A percentile compares a stretch with the other conserved stretches of the same genome.
phyloP scores from a whole-genome alignment of 2,888 invertebrate genomes.

The Sialis lutaria region DNA sequence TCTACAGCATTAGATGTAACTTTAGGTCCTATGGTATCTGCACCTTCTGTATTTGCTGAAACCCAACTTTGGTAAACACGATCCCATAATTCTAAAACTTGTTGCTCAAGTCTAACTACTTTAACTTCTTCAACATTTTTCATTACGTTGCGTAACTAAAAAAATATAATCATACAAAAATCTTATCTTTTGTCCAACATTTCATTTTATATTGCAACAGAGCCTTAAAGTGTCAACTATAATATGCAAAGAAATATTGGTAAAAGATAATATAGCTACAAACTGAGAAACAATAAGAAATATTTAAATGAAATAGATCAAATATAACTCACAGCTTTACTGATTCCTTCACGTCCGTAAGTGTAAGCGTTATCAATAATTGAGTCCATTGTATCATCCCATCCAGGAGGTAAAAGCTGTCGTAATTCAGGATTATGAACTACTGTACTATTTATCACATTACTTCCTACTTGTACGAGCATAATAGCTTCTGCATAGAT shows the following conservation, averaged over 20 bases:
- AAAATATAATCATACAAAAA: no score
- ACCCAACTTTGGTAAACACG: constrained; percentile 86
- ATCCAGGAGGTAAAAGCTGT: constrained; percentile 67
- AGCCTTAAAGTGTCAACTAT: background rate
- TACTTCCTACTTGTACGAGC: constrained; percentile 73
- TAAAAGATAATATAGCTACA: constrained; percentile 1
- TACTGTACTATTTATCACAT: constrained; percentile 73
- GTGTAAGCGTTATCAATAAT: constrained; percentile 85
- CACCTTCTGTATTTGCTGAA: constrained; percentile 40
- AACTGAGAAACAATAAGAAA: background rate
- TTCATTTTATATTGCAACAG: no score
- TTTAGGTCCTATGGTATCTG: constrained; percentile 42
- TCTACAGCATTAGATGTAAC: constrained; percentile 57
- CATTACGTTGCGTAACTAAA: constrained; percentile 55
- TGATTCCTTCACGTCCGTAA: constrained; percentile 82
- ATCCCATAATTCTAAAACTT: constrained; percentile 86
- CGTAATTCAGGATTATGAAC: constrained; percentile 76
- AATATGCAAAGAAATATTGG: no score
- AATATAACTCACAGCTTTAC: constrained; percentile 48
- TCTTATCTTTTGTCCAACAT: background rate
- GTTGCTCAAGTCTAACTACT: constrained; percentile 67
- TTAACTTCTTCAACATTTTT: constrained; percentile 66
- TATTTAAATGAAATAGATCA: background rate
- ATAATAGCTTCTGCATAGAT: constrained; percentile 90
- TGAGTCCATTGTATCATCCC: constrained; percentile 74